Evolutionary conservation across 2,888 invertebrate genomes (phyloP), one percentile per base, ranked within the genome.

Genomic region (Heliconius ismenius): DNA sequence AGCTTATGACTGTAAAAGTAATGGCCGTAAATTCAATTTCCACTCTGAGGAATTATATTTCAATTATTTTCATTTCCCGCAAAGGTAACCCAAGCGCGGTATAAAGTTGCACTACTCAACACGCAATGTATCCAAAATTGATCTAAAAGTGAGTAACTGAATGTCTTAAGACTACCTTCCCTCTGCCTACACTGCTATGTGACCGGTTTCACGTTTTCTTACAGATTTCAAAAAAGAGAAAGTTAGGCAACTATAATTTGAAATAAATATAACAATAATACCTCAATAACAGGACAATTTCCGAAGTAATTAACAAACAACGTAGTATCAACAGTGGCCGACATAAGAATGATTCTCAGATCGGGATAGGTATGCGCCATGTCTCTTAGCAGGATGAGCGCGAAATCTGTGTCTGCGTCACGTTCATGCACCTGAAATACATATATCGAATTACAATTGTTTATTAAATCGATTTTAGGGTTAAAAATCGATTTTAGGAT

Each of bases 271-370:
- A 58, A n/a, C 3, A 58, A 58, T n/a, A n/a, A 3, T 81, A 93
- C 95, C 93, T 99, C 98, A 82, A 99, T 96, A 0, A 99, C 97
- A 0, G 98, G 98, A 85, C 98, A 98, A 82, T 96, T 95, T 75
- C 97, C 98, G 92, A 99, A 99, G 91, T 99, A 99, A 39, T 96
- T 95, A 0, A 97, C 96, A 91, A 99, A 99, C 3, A 99, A 94
- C 0, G 97, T 95, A 0, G 98, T 99, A 85, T 99, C 99, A 63
- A 99, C 98, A 0, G 99, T 99, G 15, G 99, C 99, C 0, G 99
- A 99, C 99, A 99, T 99, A 49, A 99, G 96, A 75, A 99, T 97
- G 13, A 99, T 96, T 58, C 98, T 95, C 36, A 99, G 91, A 83
- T 99, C 98, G 0, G 98, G 98, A 92, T 98, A 98, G 0, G 97